Base-by-base conservation (phyloP, 2,113 vertebrate species). In the Chinchilla lanigera region DNA sequence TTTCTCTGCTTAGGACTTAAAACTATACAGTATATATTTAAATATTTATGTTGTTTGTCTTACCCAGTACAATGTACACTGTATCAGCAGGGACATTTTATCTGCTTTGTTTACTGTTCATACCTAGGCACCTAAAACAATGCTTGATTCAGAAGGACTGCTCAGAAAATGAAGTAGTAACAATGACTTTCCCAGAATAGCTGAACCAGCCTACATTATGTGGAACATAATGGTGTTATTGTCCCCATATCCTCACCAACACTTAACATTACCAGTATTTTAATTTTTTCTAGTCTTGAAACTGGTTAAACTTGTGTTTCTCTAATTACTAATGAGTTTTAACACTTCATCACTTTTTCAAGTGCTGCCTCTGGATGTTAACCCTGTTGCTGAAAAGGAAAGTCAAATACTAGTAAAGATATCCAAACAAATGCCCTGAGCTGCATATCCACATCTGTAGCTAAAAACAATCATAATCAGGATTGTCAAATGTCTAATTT, bases 281-380 rank as follows among this genome's bases (percentile, higher is more conserved):
- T 63, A 82, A 73, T 65, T 92, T 88, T 96, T 93, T 20, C 44
- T 28, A 89, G 4, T 50, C 58, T 89, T 41, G 54, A n/a, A 86
- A 28, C 28, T 86, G n/a, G 20, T 91, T 91, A 71, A 77, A 89
- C 60, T 73, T 86, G 22, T 35, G n/a, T 65, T 88, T 93, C 52
- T 95, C 16, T 86, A 83, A 54, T 86, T 89, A 89, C 9, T 61
- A 61, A 60, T 85, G 33, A 92, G 3, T 69, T 95, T 86, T 38
- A 81, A 9, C 7, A 60, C 19, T 30, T 91, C 20, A 85, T 86
- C 58, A 50, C 9, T 82, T 93, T 78, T 83, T 9, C 58, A 85
- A 89, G 61, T 82, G 3, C 50, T 95, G 26, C 38, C 58, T n/a
- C 75, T 95, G 50, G 44, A 63, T 10, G 60, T 87, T 30, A 91